phyloP scores from a whole-genome alignment of 23 tunicate species.

The Oikopleura dioica region DNA sequence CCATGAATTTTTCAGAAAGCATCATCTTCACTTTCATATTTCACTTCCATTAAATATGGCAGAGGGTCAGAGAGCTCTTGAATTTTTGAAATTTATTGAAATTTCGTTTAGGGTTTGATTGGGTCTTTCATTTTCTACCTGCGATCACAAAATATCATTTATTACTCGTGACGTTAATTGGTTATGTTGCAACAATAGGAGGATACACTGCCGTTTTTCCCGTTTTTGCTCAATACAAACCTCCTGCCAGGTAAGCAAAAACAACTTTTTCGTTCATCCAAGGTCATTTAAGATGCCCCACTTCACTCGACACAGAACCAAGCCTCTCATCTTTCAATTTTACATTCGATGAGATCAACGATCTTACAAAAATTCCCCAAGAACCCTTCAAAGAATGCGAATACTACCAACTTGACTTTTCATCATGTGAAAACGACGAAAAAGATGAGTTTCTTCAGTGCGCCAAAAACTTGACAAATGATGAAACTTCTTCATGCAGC shows the following conservation, averaged over 20 bases:
- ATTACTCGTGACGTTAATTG: background rate
- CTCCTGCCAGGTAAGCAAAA: background rate
- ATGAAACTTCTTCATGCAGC: background rate
- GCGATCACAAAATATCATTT: background rate
- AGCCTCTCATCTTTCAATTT: too few species aligned
- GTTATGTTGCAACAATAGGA: background rate
- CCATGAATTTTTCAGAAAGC: too few species aligned
- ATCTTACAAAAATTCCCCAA: background rate
- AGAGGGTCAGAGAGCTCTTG: too few species aligned
- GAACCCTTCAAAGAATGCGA: background rate
- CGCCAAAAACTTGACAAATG: background rate
- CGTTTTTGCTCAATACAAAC: conserved; percentile 7
- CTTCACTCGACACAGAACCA: too few species aligned
- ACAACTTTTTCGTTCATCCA: background rate
- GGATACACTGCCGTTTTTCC: conserved; percentile 1
- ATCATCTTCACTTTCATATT: too few species aligned
- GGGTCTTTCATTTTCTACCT: background rate
- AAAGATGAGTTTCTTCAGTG: background rate
- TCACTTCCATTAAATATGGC: too few species aligned
- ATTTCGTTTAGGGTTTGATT: background rate
- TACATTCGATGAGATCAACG: background rate
- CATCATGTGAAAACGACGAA: background rate
- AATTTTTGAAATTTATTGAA: too few species aligned
- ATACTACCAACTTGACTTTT: background rate
- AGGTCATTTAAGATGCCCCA: too few species aligned